A percentile compares a stretch with the other conserved stretches of the same genome.
These are phyloP conservation scores for Oreochromis niloticus DNA, from an alignment of 2,113 vertebrate genomes.

Conservation along the genomic window DNA sequence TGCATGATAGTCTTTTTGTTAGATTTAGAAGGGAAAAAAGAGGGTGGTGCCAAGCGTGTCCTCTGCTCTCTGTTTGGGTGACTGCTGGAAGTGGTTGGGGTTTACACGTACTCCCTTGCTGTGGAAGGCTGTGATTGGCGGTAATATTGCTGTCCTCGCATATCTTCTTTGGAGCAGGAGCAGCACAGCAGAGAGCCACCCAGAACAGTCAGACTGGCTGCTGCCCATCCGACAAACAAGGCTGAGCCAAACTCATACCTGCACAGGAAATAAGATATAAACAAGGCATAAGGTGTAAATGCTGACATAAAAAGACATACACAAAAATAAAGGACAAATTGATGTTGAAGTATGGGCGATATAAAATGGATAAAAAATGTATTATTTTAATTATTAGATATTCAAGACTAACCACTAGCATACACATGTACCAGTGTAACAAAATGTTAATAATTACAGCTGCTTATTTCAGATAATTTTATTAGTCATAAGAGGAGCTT, in stretches of 20 bases:
- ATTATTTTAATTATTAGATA: not conserved
- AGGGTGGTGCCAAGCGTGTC: constrained; percentile 50
- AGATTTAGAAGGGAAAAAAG: not conserved
- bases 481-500: not conserved
- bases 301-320: not conserved
- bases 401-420: not conserved
- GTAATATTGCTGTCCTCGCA: constrained; percentile 83
- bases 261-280: not conserved
- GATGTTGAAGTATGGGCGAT: not conserved
- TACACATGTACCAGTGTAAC: not conserved
- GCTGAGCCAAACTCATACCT: constrained; percentile 95
- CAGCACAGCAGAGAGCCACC: constrained; percentile 93
- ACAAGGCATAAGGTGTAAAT: not conserved
- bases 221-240: constrained; percentile 91
- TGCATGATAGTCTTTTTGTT: constrained; percentile 3
- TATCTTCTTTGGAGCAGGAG: constrained; percentile 83
- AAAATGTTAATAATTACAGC: not conserved
- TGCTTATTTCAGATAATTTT: no score
- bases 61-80: constrained; percentile 61
- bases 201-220: constrained; percentile 83
- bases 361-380: not conserved
- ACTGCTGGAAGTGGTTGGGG: constrained; percentile 35
- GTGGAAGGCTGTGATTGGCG: constrained; percentile 82
- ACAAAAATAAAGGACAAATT: not conserved
- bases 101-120: constrained; percentile 92